Conservation (phyloP, 2,113 vertebrate species). For the Nyctereutes procyonoides region DNA sequence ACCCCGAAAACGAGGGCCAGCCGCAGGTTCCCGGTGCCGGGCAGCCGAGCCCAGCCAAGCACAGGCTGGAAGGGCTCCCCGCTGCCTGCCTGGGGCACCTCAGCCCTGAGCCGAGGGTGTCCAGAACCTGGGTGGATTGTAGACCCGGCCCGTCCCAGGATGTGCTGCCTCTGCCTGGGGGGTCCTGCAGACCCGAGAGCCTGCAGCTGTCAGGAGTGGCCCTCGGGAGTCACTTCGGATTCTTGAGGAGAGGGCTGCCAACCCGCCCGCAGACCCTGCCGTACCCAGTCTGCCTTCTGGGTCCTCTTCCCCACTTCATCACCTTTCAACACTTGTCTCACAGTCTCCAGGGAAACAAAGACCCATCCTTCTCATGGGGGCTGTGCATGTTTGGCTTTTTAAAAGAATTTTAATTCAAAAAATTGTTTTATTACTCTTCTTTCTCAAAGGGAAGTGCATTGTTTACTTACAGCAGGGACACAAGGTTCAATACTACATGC, state of each 20-base stretch:
- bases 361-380: accelerated
- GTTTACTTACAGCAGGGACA: not conserved
- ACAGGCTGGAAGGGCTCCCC: not conserved
- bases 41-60: not conserved
- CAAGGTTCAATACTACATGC: not conserved
- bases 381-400: no score
- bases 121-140: no score
- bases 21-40: accelerated
- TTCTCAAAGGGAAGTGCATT: not conserved
- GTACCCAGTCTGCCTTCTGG: accelerated
- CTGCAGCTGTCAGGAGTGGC: no score
- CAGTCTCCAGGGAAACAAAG: not conserved
- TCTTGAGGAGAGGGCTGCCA: not conserved
- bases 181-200: not conserved
- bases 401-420: no score
- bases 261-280: not conserved
- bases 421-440: not conserved
- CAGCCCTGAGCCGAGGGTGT: not conserved
- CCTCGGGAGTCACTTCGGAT: not conserved
- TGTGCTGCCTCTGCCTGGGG: accelerated
- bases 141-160: not conserved
- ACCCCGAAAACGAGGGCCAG: no score
- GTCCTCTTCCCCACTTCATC: not conserved
- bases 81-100: not conserved
- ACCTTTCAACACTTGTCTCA: not conserved